Evolutionary conservation across 2,888 invertebrate genomes (phyloP), one percentile per base, ranked within the genome.

Genomic region (Morpho helenor): DNA sequence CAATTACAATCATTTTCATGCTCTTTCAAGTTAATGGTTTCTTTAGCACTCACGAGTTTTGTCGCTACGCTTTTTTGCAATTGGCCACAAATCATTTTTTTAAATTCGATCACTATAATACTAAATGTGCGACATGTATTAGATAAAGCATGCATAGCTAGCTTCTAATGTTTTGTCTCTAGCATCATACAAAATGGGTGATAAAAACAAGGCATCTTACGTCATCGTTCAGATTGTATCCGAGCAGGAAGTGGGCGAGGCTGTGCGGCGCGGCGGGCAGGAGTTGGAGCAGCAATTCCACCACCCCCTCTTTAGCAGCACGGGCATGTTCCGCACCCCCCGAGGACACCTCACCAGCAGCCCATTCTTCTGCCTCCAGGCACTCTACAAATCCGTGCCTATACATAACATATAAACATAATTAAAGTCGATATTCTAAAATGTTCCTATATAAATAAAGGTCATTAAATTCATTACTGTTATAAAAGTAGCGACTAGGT

Each of bases 221-320:
- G 65, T 96, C 96, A 56, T 95, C 95, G 0, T 92, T 91, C 5
- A 96, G 89, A 68, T 97, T 95, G 79, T 98, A 97, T 0, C 97
- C 98, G 2, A 98, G 92, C 51, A 99, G 91, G 78, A 96, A 96
- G 78, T 97, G 97, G 0, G 96, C 94, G 7, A 99, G 86, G 85
- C 98, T 98, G 2, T 98, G 98, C 22, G 96, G 87, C 0, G 95
- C 93, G 55, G 96, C 94, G 5, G 92, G 92, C 56, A 98, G 89
- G 73, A 96, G 94, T 66, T 95, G 94, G 76, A 96, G 94, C 73
- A 98, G 81, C 5, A 98, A 82, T 67, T 93, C 82, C 10, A 98
- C 85, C 57, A 98, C 93, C 9, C 93, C 93, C 71, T 94, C 94
- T 80, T 95, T 95, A 44, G 94, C 93, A 40, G 82, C 82, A 7